A percentile compares a stretch with the other conserved stretches of the same genome.
Evolutionary conservation across 1,140 invertebrate genomes (phyloP).

Genomic region (Eumeta japonica): DNA sequence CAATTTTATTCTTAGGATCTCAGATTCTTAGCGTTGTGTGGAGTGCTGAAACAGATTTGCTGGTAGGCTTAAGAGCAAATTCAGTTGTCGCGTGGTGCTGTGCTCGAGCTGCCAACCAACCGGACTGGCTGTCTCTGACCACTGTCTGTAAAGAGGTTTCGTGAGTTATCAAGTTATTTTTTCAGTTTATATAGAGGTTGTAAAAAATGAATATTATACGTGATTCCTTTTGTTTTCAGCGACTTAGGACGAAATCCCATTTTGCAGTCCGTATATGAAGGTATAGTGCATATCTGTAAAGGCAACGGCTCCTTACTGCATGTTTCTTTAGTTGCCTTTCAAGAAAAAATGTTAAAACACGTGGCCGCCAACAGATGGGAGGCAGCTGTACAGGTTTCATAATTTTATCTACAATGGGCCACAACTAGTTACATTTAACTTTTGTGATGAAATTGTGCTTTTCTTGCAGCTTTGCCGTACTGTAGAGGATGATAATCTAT

Average conservation of each 20-base stretch:
- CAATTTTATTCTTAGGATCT: slow-evolving; percentile 26
- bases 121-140: slow-evolving; percentile 42
- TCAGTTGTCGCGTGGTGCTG: slow-evolving; percentile 49
- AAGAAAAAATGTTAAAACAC: slow-evolving; percentile 53
- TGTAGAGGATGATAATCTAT: slow-evolving; percentile 76
- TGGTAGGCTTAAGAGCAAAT: slow-evolving; percentile 44
- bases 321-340: slow-evolving; percentile 57
- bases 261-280: slow-evolving; percentile 76
- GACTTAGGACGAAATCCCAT: slow-evolving; percentile 76
- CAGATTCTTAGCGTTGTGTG: slow-evolving; percentile 50
- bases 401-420: too few relatives aligned
- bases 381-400: slow-evolving; percentile 48
- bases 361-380: slow-evolving; percentile 60
- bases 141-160: slow-evolving; percentile 45
- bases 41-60: slow-evolving; percentile 45
- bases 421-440: background rate
- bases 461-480: slow-evolving; percentile 41
- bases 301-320: slow-evolving; percentile 60
- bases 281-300: slow-evolving; percentile 63
- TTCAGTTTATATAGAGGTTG: background rate
- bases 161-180: slow-evolving; percentile 16
- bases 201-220: background rate
- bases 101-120: slow-evolving; percentile 32
- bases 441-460: background rate
- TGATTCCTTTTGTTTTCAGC: slow-evolving; percentile 32